Evolutionary conservation across 2,888 invertebrate genomes (phyloP).

Genomic region (Drosophila borborema): DNA sequence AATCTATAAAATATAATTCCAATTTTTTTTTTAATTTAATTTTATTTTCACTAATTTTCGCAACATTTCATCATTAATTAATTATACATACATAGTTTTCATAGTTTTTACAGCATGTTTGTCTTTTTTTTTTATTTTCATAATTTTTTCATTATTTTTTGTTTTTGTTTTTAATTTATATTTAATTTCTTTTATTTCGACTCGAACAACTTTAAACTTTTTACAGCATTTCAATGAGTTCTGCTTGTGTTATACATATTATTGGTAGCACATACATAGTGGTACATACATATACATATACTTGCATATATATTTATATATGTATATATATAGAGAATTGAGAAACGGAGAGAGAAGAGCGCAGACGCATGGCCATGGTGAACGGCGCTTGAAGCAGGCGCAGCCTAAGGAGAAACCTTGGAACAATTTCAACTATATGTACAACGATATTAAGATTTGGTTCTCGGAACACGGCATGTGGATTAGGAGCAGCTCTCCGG

Average conservation of each 20-base stretch:
- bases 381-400: constrained; percentile 21
- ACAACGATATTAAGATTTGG: constrained; percentile 50
- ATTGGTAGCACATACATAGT: constrained; percentile 43
- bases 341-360: constrained; percentile 39
- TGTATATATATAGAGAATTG: constrained; percentile 43
- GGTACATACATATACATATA: constrained; percentile 20
- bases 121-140: constrained; percentile 34
- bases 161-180: constrained; percentile 5
- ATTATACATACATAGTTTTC: constrained; percentile 73
- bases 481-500: constrained; percentile 18
- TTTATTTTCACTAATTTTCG: constrained; percentile 75
- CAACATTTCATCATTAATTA: constrained; percentile 68
- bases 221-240: constrained; percentile 67
- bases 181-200: constrained; percentile 44
- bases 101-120: constrained; percentile 68
- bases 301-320: constrained; percentile 23
- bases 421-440: constrained; percentile 63
- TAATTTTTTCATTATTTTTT: too few species aligned
- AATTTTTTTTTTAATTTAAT: constrained; percentile 32
- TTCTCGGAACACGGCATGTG: constrained; percentile 32
- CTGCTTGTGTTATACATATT: constrained; percentile 39
- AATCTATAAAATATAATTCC: not conserved
- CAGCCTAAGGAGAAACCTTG: constrained; percentile 58
- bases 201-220: constrained; percentile 72
- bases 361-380: constrained; percentile 31